Evolutionary conservation across 2,888 invertebrate genomes (phyloP).

Genomic region (Noctua fimbriata): DNA sequence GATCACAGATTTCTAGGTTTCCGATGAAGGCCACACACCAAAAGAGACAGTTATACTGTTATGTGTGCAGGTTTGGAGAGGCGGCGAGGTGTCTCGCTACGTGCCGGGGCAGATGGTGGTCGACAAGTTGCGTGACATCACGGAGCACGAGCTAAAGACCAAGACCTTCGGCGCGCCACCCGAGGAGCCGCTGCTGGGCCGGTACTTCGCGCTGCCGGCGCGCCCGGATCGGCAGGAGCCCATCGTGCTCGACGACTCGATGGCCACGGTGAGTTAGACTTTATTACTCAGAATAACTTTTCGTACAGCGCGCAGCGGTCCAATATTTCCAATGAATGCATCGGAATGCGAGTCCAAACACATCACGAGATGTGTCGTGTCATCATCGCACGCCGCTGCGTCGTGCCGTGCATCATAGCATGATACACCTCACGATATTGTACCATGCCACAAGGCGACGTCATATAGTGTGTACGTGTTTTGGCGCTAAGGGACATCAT

Average conservation of each 20-base stretch:
- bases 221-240: conserved; percentile 87
- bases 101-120: conserved; percentile 87
- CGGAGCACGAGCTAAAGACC: conserved; percentile 81
- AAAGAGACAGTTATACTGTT: neutral
- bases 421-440: neutral
- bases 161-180: conserved; percentile 90
- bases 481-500: neutral
- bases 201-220: conserved; percentile 89
- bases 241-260: conserved; percentile 91
- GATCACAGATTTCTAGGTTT: no score
- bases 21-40: no score
- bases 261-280: conserved; percentile 78
- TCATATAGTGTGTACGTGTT: neutral
- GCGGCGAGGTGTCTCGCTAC: conserved; percentile 87
- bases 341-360: neutral
- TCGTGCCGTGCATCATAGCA: neutral
- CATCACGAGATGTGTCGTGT: neutral
- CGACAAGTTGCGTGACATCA: conserved; percentile 84
- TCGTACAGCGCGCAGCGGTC: neutral
- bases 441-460: neutral
- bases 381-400: neutral
- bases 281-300: neutral
- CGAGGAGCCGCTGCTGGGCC: conserved; percentile 90
- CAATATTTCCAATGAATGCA: neutral
- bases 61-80: conserved; percentile 83